A percentile compares a stretch with the other conserved stretches of the same genome.
phyloP scores from a whole-genome alignment of 2,797 vertebrate genomes.

The Lacerta agilis region DNA sequence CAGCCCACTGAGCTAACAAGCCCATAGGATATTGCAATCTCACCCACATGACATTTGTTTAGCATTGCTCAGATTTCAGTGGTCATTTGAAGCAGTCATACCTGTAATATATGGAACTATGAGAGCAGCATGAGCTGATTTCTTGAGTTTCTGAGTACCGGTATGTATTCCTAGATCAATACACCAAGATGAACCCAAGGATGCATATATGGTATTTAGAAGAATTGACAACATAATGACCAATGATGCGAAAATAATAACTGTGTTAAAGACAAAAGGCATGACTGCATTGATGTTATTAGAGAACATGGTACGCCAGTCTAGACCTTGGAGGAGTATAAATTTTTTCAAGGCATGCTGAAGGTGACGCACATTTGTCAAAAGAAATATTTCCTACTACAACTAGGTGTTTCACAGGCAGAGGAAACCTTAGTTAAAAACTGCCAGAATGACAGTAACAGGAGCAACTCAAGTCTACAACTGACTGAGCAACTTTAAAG shows the following conservation, averaged over 20 bases:
- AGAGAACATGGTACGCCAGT: not conserved
- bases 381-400: not conserved
- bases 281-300: not conserved
- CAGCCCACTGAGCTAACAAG: not conserved
- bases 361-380: not conserved
- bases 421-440: not conserved
- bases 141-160: not conserved
- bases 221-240: not conserved
- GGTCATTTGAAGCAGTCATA: constrained; percentile 7
- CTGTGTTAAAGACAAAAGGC: not conserved
- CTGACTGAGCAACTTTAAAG: not conserved
- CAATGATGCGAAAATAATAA: not conserved
- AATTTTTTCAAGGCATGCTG: too few species aligned
- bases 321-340: not conserved
- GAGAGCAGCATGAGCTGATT: not conserved
- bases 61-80: constrained; percentile 18
- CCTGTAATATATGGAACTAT: not conserved
- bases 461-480: not conserved
- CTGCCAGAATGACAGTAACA: not conserved
- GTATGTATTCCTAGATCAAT: not conserved
- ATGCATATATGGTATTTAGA: not conserved
- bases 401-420: not conserved
- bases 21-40: constrained; percentile 1
- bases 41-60: not conserved
- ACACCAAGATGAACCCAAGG: not conserved